Evolutionary conservation across 2,888 invertebrate species (phyloP).

Genomic region (Dioctria rufipes): DNA sequence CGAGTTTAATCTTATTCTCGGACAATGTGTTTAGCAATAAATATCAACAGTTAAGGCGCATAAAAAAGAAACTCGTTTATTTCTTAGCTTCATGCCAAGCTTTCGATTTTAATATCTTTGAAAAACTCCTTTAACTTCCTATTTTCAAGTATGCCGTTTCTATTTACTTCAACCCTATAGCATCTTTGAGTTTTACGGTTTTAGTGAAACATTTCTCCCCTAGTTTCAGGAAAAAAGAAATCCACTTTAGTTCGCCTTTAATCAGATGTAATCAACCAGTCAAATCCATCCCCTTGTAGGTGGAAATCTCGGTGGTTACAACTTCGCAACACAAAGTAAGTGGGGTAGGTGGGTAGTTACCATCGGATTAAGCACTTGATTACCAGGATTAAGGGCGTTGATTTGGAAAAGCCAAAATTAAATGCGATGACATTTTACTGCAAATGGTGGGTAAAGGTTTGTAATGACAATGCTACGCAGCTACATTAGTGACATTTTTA

Average conservation of each 20-base stretch:
- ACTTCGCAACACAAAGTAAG: conserved; percentile 31
- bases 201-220: conserved; percentile 4
- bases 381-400: conserved; percentile 62
- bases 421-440: not conserved
- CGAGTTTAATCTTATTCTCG: conserved; percentile 12
- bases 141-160: too few relatives aligned
- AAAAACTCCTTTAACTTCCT: too few relatives aligned
- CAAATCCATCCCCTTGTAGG: conserved; percentile 30
- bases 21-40: not conserved
- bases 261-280: conserved; percentile 48
- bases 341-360: conserved; percentile 60
- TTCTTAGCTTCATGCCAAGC: conserved; percentile 3
- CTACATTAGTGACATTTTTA: too few relatives aligned
- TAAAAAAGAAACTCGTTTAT: not conserved
- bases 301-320: conserved; percentile 16
- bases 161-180: not conserved
- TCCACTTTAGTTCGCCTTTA: conserved; percentile 42
- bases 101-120: too few relatives aligned
- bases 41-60: conserved; percentile 37
- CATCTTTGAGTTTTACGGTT: not conserved
- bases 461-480: too few relatives aligned
- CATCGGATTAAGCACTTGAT: conserved; percentile 62
- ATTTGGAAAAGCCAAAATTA: conserved; percentile 61
- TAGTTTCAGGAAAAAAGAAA: not conserved
- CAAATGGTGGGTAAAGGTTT: too few relatives aligned